A percentile compares a stretch with the other conserved stretches of the same genome.
Conservation (phyloP, 1,140 invertebrate genomes). For the Anastrepha obliqua region DNA sequence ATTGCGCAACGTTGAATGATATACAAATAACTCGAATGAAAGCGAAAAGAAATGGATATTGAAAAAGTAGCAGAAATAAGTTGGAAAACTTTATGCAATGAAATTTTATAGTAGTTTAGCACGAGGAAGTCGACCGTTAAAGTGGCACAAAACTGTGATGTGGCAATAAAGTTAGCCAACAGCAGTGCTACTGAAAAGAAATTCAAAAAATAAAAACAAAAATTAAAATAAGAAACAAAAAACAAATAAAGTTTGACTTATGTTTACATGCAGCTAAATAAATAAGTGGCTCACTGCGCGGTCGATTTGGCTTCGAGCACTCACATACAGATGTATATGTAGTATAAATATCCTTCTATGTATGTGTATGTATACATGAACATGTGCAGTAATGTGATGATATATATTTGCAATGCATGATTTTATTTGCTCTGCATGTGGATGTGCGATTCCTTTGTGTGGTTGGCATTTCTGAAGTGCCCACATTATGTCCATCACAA, state of each 20-base stretch:
- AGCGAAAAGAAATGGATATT: not conserved
- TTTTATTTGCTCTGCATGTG: no score
- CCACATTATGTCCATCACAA: constrained; percentile 3
- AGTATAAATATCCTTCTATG: no score
- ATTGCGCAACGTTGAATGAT: no score
- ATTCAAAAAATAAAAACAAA: not conserved
- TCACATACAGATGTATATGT: no score
- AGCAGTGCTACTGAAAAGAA: not conserved
- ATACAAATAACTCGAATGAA: not conserved
- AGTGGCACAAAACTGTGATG: not conserved
- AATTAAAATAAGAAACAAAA: not conserved
- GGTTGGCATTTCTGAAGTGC: not conserved
- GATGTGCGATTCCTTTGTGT: no score
- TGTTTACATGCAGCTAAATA: not conserved
- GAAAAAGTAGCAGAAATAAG: not conserved
- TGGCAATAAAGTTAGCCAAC: not conserved
- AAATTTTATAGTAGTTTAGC: constrained; percentile 5
- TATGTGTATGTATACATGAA: no score
- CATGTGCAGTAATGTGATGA: no score
- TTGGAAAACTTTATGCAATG: not conserved
- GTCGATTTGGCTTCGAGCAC: no score
- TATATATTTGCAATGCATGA: no score
- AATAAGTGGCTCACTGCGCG: no score
- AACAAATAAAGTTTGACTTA: not conserved
- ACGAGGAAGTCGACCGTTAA: not conserved